Percentiles rank a stretch among this genome's conserved stretches.
These are phyloP conservation scores for Eubasilissa splendida DNA, from an alignment of 2,888 invertebrate species.

Conservation along the genomic window DNA sequence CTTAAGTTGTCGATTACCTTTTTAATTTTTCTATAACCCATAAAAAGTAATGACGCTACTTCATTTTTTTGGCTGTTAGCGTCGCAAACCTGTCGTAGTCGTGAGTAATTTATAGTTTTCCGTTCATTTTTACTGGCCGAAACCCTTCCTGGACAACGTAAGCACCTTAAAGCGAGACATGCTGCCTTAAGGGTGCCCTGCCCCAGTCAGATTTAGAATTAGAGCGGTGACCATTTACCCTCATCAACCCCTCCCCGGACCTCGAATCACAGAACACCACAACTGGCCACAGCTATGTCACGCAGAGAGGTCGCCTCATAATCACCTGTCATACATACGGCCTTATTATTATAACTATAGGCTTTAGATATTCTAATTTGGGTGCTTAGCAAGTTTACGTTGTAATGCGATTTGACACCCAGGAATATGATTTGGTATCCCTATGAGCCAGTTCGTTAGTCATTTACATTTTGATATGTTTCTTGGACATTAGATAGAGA, in stretches of 20 bases:
- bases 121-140: not conserved
- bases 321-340: slow-evolving; percentile 48
- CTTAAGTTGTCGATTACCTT: too few relatives aligned
- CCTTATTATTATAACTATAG: slow-evolving; percentile 43
- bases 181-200: not conserved
- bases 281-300: not conserved
- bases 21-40: too few relatives aligned
- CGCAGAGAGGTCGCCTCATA: slow-evolving; percentile 25
- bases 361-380: slow-evolving; percentile 25
- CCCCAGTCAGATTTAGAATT: slow-evolving; percentile 18
- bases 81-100: too few relatives aligned
- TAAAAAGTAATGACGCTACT: too few relatives aligned
- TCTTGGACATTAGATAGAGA: too few relatives aligned
- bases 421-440: not conserved
- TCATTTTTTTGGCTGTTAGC: too few relatives aligned
- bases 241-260: slow-evolving; percentile 44
- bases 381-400: slow-evolving; percentile 10
- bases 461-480: too few relatives aligned
- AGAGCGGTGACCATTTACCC: slow-evolving; percentile 44
- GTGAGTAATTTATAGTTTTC: slow-evolving; percentile 8
- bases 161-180: slow-evolving; percentile 8
- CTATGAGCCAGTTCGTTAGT: too few relatives aligned
- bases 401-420: slow-evolving; percentile 11
- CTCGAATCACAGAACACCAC: slow-evolving; percentile 1
- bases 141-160: slow-evolving; percentile 5